These are phyloP conservation scores for Patella pellucida DNA, from an alignment of 2,888 invertebrate species.

Conservation along the genomic window DNA sequence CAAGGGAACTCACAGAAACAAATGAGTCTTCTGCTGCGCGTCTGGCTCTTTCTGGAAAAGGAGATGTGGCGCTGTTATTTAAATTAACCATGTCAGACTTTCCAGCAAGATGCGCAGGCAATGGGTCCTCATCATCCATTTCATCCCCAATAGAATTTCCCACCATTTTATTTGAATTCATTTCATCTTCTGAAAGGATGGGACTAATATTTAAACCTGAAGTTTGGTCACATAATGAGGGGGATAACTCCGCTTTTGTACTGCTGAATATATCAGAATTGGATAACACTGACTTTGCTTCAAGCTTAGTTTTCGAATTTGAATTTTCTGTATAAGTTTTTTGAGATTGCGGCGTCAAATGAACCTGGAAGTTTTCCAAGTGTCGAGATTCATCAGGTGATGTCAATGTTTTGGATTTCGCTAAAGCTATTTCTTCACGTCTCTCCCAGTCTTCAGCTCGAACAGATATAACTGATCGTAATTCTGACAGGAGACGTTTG, in stretches of 20 bases:
- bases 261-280: constrained; percentile 6
- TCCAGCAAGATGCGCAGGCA: too few species aligned
- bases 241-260: neutral
- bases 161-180: too few species aligned
- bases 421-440: constrained; percentile 46
- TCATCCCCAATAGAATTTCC: neutral
- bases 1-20: neutral
- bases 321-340: neutral
- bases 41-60: too few species aligned
- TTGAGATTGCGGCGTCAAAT: neutral
- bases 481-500: constrained; percentile 54
- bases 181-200: neutral
- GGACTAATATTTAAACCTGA: neutral
- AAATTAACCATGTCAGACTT: too few species aligned
- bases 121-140: neutral
- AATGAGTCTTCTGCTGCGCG: neutral
- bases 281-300: neutral
- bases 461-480: constrained; percentile 61
- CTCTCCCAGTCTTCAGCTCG: constrained; percentile 52
- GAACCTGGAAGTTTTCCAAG: neutral
- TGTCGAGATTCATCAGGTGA: neutral
- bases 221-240: neutral
- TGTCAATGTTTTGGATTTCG: constrained; percentile 27
- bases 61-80: too few species aligned
- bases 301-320: neutral